phyloP scores from a whole-genome alignment of 2,113 vertebrate genomes.

The Marmota monax region DNA sequence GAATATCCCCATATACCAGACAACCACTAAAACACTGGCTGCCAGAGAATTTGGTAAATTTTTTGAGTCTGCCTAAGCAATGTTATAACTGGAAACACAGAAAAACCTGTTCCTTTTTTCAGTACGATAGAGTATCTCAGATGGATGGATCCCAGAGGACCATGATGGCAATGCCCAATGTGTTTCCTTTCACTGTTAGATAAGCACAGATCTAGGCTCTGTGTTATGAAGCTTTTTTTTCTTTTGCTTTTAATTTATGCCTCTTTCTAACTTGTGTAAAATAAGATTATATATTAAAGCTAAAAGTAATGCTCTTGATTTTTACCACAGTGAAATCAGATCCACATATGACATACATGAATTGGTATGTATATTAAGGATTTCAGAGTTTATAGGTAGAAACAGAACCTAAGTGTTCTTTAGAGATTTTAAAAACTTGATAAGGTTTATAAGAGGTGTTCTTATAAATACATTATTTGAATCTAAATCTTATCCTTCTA shows the following conservation, averaged over 20 bases:
- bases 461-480: background rate
- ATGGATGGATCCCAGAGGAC: background rate
- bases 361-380: background rate
- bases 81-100: background rate
- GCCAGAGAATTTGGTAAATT: background rate
- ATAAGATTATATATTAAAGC: slow-evolving; percentile 50
- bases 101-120: background rate
- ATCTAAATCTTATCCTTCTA: background rate
- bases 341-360: background rate
- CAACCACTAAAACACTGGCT: background rate
- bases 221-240: slow-evolving; percentile 21
- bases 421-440: slow-evolving; percentile 55
- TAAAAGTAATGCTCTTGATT: slow-evolving; percentile 52
- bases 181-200: background rate
- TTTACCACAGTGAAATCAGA: slow-evolving; percentile 2
- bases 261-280: slow-evolving; percentile 24
- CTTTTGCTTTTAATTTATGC: background rate
- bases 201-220: slow-evolving; percentile 22
- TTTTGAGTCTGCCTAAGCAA: background rate
- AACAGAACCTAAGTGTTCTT: background rate
- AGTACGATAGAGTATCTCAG: background rate
- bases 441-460: slow-evolving; percentile 15
- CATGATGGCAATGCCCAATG: background rate
- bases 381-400: background rate
- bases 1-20: background rate